Evolutionary conservation across 2,797 vertebrate species (phyloP), one percentile per base, ranked within the genome.

Genomic region (Sus cebifrons): DNA sequence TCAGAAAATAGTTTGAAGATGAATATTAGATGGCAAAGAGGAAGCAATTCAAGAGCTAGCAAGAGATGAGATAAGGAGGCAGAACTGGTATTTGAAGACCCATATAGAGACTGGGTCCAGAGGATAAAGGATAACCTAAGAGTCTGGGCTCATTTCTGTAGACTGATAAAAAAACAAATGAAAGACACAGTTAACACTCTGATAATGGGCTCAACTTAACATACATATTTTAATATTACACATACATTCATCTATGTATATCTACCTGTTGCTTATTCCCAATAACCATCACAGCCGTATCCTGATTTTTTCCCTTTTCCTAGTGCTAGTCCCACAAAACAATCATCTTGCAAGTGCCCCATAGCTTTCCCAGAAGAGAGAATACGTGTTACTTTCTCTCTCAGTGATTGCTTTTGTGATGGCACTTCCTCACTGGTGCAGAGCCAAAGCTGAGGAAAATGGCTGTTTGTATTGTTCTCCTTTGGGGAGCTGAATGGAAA

Each of bases 401-500:
- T 96, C 91, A 96, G 18, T 64, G 40, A 96, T 89, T 83, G 81
- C 93, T 93, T 96, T 70, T 88, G 49, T 70, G 71, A 94, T 52
- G 14, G 16, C 75, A 86, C 16, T 44, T 84, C 97, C 96, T 82
- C 16, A 21, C 86, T 65, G 44, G 54, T 79, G 36, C 60, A 56
- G 78, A 94, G 78, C 60, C 82, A 96, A 58, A 81, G 67, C 87
- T 93, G 36, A 67, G 56, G 49, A 14, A 95, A 97, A 92, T 89
- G 13, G 62, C 44, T 82, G 84, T 96, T 92, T 96, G 84, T n/a
- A 82, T 65, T 78, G 64, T 85, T 89, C 56, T 65, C 16, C 90
- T 74, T 91, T 91, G 95, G n/a, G 52, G 44, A 96, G 68, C 70
- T 79, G 97, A 97, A 91, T 86, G 85, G 97, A 96, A 97, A 97